Evolutionary conservation across 1,140 invertebrate genomes (phyloP), one percentile per base, ranked within the genome.

Genomic region (Bombus sibiricus): DNA sequence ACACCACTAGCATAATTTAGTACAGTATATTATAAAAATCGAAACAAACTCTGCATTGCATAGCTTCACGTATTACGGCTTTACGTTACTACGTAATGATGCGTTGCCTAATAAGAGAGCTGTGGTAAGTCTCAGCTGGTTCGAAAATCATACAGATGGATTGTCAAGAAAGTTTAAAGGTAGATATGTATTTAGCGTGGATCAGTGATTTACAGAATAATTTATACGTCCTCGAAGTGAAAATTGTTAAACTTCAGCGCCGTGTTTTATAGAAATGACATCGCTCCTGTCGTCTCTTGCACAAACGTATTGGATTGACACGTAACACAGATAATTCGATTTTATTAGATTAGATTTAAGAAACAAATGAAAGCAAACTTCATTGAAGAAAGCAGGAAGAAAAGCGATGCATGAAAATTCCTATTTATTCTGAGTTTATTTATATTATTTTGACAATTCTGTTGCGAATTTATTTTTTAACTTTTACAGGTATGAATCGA

Each of bases 241-340:
- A 15, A 10, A 68, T 18, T 68, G 15, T 37, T 22, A 15, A 34
- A 68, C 22, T 32, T 22, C 1, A 9, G 15, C 12, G 1, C 13
- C 5, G 4, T 32, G 1, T 18, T 66, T 32, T 32, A 15, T 6
- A 13, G 12, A 64, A 64, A 18, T 18, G 3, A 13, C 12, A 0
- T 12, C 12, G 0, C 2, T n/a, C 3, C 3, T 62, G 0, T n/a
- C 10, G 12, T 28, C 12, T 62, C 10, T n/a, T 28, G 12, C 0
- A 1, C 25, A n/a, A n/a, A n/a, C 12, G 1, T 13, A n/a, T 62
- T 62, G 28, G 9, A 5, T 12, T 13, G 28, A 28, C 9, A n/a
- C 3, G 28, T n/a, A n/a, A 13, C 10, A 12, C 28, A 62, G 3
- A n/a, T n/a, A 62, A 53, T 28, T 28, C 28, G 28, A 62, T 62